These are phyloP conservation scores for Alligator sinensis DNA, from an alignment of 2,113 vertebrate genomes.

Conservation along the genomic window DNA sequence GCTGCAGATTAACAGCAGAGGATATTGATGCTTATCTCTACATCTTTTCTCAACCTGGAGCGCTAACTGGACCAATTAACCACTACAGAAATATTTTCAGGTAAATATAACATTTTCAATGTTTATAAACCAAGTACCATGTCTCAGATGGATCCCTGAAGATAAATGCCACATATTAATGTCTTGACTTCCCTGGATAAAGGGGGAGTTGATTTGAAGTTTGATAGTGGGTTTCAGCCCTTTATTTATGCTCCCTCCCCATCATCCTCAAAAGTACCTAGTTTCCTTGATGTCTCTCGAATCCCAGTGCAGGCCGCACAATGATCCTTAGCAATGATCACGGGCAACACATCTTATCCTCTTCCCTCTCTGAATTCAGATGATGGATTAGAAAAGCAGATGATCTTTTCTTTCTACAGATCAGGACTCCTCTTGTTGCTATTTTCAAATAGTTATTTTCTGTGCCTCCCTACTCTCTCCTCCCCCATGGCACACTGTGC, in stretches of 20 bases:
- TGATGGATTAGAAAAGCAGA: not conserved
- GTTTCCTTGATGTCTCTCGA: not conserved
- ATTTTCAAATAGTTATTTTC: not conserved
- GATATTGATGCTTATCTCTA: conserved; percentile 96
- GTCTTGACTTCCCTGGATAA: not conserved
- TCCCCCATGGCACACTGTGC: not conserved
- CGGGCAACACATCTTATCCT: not conserved
- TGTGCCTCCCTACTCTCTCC: not conserved
- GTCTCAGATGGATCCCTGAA: not conserved
- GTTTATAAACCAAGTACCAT: not conserved
- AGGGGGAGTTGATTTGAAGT: not conserved
- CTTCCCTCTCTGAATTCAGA: not conserved
- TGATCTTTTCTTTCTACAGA: not conserved
- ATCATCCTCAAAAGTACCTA: not conserved
- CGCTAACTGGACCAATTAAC: conserved; percentile 94
- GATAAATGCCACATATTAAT: not conserved
- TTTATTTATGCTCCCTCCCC: not conserved
- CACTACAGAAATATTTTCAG: conserved; percentile 96
- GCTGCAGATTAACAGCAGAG: conserved; percentile 88
- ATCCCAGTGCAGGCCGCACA: not conserved
- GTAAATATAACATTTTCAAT: conserved; percentile 73
- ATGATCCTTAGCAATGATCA: not conserved
- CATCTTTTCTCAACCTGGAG: conserved; percentile 94
- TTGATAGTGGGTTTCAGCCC: not conserved
- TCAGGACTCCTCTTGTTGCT: not conserved